These are phyloP conservation scores for Laupala kohalensis DNA, from an alignment of 1,140 invertebrate genomes.

Conservation along the genomic window DNA sequence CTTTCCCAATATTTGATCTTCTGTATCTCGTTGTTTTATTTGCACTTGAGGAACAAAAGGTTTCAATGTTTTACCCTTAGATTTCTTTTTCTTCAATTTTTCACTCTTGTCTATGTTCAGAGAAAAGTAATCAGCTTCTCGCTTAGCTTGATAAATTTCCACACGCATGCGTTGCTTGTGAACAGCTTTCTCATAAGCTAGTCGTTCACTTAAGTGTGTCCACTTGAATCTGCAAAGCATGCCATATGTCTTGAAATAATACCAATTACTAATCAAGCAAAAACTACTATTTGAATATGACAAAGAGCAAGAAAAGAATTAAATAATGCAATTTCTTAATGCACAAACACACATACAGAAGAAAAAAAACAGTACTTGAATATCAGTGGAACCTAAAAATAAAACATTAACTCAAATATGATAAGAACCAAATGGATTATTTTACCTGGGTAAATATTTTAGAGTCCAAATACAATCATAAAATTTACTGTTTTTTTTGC, in stretches of 20 bases:
- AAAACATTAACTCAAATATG: neutral
- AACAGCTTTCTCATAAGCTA: constrained; percentile 83
- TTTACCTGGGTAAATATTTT: constrained; percentile 75
- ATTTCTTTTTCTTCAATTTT: constrained; percentile 41
- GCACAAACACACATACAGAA: neutral
- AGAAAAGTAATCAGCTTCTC: constrained; percentile 74
- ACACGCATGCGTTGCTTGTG: constrained; percentile 70
- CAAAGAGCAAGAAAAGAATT: neutral
- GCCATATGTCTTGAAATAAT: constrained; percentile 6
- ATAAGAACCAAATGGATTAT: neutral
- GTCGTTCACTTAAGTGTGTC: constrained; percentile 81
- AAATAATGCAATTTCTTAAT: neutral
- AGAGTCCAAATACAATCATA: constrained; percentile 89
- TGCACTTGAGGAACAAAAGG: neutral
- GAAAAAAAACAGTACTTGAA: neutral
- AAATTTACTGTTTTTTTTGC: constrained; percentile 71
- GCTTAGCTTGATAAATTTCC: constrained; percentile 83
- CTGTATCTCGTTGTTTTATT: neutral
- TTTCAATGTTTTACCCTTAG: constrained; percentile 6
- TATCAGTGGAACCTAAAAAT: neutral
- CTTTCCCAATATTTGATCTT: neutral
- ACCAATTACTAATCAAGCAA: neutral
- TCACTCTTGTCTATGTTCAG: constrained; percentile 68
- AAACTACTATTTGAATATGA: neutral
- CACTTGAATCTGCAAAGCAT: constrained; percentile 69